Conservation (phyloP, 1,140 invertebrate species). For the Adoxophyes honmai region DNA sequence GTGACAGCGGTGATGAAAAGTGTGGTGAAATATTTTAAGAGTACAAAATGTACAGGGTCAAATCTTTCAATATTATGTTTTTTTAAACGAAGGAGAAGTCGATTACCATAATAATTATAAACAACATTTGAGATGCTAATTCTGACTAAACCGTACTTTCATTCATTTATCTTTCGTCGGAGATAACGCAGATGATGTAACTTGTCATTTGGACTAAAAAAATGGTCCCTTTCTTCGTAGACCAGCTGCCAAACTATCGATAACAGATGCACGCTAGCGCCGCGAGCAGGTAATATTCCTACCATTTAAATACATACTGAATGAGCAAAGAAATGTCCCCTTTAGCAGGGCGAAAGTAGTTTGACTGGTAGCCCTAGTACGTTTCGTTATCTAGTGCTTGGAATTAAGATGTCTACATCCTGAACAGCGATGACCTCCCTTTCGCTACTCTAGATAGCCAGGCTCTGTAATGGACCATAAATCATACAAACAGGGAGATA, state of each 20-base stretch:
- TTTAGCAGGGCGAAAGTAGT: constrained; percentile 5
- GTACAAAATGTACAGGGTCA: too few species aligned
- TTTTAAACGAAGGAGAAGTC: too few species aligned
- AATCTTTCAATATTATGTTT: too few species aligned
- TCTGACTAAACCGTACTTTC: too few species aligned
- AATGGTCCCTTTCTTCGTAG: neutral
- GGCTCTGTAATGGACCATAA: constrained; percentile 33
- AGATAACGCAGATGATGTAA: constrained; percentile 3
- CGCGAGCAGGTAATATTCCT: constrained; percentile 1
- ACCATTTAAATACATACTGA: too few species aligned
- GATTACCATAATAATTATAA: too few species aligned
- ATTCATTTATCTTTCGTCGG: neutral
- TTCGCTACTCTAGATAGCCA: constrained; percentile 35
- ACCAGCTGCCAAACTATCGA: constrained; percentile 2
- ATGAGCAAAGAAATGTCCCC: too few species aligned
- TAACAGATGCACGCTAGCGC: neutral
- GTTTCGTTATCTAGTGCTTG: constrained; percentile 23
- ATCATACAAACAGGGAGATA: constrained; percentile 38
- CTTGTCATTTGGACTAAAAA: neutral
- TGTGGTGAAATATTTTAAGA: too few species aligned
- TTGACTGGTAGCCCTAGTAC: constrained; percentile 12
- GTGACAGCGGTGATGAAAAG: too few species aligned
- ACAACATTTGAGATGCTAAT: too few species aligned
- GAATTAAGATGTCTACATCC: constrained; percentile 56
- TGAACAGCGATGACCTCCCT: constrained; percentile 44